A percentile compares a stretch with the other conserved stretches of the same genome.
These are phyloP conservation scores for Allenopithecus nigroviridis DNA, from an alignment of 2,797 vertebrate genomes.

Conservation along the genomic window DNA sequence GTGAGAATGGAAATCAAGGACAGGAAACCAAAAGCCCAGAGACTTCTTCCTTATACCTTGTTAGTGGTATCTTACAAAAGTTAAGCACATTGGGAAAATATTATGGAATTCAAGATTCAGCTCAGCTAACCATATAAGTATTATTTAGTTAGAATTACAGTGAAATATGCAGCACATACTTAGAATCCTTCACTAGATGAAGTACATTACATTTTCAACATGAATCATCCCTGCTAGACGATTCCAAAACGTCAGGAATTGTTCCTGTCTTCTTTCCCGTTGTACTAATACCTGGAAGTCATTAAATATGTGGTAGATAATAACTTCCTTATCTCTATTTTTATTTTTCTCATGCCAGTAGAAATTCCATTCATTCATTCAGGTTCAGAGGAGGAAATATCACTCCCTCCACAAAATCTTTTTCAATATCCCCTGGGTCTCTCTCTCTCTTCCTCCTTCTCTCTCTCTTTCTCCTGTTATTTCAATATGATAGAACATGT, in stretches of 20 bases:
- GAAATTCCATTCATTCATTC: not conserved
- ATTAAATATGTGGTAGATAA: not conserved
- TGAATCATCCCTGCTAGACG: not conserved
- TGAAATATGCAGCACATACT: not conserved
- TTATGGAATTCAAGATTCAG: constrained; percentile 20
- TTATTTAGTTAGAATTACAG: not conserved
- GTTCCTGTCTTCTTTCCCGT: not conserved
- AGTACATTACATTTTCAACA: not conserved
- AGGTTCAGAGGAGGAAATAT: not conserved
- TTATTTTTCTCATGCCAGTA: not conserved
- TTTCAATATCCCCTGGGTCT: not conserved
- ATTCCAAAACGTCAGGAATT: not conserved
- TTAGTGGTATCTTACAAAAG: constrained; percentile 21
- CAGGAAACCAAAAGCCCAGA: not conserved
- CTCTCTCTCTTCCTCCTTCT: not conserved
- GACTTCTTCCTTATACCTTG: constrained; percentile 12
- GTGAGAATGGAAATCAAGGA: not conserved
- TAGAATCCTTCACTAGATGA: not conserved
- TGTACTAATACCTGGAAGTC: not conserved
- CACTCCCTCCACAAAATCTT: not conserved
- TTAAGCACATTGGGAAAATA: constrained; percentile 21
- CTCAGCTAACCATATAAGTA: not conserved
- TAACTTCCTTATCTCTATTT: not conserved
- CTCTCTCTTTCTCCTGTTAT: not conserved
- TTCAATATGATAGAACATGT: not conserved